A percentile compares a stretch with the other conserved stretches of the same genome.
Conservation (phyloP, 2,797 vertebrate species). For the Momotus momota region DNA sequence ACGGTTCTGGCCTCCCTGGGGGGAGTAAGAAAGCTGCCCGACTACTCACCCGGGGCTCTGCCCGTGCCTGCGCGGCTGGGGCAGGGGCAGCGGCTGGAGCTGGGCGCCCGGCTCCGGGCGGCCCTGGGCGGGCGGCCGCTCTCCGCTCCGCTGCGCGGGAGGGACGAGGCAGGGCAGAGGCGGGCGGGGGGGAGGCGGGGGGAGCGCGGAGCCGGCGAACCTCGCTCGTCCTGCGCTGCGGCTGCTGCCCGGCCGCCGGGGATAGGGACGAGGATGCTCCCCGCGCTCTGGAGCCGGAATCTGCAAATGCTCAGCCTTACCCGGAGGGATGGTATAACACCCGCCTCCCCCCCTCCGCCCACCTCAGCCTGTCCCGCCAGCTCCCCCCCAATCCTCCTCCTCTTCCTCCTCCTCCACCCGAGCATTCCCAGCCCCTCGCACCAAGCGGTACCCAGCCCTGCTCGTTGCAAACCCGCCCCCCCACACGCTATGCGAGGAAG, state of each 20-base stretch:
- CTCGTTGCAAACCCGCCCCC: neutral
- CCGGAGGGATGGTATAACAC: slow-evolving; percentile 80
- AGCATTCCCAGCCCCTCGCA: neutral
- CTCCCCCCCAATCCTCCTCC: neutral
- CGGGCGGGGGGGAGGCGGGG: neutral
- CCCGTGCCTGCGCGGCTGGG: neutral
- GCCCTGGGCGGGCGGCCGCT: neutral
- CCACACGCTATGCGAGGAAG: neutral
- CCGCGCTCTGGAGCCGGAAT: slow-evolving; percentile 74
- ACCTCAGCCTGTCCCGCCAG: slow-evolving; percentile 76
- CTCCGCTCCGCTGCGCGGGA: neutral
- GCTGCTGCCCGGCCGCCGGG: slow-evolving; percentile 45
- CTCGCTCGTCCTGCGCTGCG: slow-evolving; percentile 1
- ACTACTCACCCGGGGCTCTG: slow-evolving; percentile 61
- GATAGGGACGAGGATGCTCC: slow-evolving; percentile 64
- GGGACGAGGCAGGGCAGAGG: neutral
- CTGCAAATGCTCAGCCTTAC: slow-evolving; percentile 83
- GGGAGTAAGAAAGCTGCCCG: neutral
- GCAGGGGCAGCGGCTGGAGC: neutral
- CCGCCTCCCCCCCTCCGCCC: slow-evolving; percentile 73
- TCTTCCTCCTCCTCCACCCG: neutral
- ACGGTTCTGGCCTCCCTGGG: neutral
- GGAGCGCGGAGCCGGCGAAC: neutral
- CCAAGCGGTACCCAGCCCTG: neutral
- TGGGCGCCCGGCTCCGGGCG: neutral